Evolutionary conservation across 2,888 invertebrate species (phyloP).

Genomic region (Coecobrya sp.): DNA sequence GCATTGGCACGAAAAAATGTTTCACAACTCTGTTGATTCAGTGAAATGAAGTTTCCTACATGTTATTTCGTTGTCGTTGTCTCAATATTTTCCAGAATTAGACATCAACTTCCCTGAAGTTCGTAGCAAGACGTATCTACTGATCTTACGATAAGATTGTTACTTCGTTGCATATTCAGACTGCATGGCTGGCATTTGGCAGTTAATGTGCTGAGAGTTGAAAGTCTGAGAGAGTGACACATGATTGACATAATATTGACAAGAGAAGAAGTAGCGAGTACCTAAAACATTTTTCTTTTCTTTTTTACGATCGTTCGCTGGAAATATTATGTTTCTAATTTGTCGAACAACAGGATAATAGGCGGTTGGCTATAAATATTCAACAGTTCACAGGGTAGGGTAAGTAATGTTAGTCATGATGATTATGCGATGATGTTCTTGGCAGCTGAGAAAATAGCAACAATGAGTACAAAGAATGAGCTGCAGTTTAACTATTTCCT

Average conservation of each 20-base stretch:
- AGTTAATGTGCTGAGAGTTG: too few relatives aligned
- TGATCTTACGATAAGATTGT: too few relatives aligned
- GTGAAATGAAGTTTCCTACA: too few relatives aligned
- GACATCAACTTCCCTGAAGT: neutral
- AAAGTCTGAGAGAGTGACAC: neutral
- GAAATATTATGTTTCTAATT: neutral
- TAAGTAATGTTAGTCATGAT: neutral
- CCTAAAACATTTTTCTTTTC: neutral
- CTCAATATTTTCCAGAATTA: neutral
- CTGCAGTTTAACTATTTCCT: neutral
- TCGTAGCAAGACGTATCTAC: too few relatives aligned
- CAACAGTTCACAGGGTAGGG: neutral
- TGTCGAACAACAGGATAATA: neutral
- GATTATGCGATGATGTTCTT: slow-evolving; percentile 7
- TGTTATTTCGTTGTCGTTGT: neutral
- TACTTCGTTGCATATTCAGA: neutral
- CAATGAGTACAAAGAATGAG: neutral
- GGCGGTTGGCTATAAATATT: neutral
- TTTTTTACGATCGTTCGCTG: neutral
- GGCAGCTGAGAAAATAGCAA: slow-evolving; percentile 1
- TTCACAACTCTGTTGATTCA: neutral
- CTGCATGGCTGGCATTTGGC: too few relatives aligned
- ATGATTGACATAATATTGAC: slow-evolving; percentile 4
- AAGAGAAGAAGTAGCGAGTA: neutral
- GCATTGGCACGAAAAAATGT: neutral